These are phyloP conservation scores for Schlechtendalia chinensis DNA, from an alignment of 1,140 invertebrate species.

Conservation along the genomic window DNA sequence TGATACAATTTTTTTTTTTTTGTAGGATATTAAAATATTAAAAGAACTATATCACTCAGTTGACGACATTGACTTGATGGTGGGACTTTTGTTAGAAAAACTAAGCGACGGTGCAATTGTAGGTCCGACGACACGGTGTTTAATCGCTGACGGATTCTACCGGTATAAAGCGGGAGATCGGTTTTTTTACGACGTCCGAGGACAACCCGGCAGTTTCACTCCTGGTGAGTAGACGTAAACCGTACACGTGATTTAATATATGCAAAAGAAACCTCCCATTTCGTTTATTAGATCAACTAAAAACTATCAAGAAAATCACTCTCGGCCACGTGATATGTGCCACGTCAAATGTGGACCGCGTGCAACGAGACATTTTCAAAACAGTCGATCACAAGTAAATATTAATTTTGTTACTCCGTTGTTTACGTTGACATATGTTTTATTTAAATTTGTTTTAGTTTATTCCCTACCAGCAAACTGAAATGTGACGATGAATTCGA, in stretches of 20 bases:
- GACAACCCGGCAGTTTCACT: slow-evolving; percentile 60
- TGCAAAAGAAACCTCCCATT: too few species aligned
- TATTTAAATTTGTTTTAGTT: not conserved
- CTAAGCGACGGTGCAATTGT: slow-evolving; percentile 66
- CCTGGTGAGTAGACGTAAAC: not conserved
- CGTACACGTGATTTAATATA: not conserved
- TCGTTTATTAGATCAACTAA: slow-evolving; percentile 14
- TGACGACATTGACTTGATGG: slow-evolving; percentile 77
- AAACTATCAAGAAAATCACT: slow-evolving; percentile 17
- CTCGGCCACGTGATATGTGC: slow-evolving; percentile 10
- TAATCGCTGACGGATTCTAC: slow-evolving; percentile 80
- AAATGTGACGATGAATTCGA: not conserved
- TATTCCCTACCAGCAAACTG: not conserved
- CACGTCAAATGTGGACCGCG: not conserved
- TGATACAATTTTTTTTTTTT: not conserved
- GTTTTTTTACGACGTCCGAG: slow-evolving; percentile 70
- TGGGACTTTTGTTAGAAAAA: slow-evolving; percentile 76
- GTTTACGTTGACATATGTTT: not conserved
- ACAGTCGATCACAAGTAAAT: slow-evolving; percentile 7
- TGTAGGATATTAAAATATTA: slow-evolving; percentile 59
- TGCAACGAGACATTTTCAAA: slow-evolving; percentile 25
- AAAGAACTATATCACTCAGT: slow-evolving; percentile 63
- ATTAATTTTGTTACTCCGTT: not conserved
- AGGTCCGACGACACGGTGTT: slow-evolving; percentile 81
- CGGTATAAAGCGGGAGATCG: slow-evolving; percentile 72